These are phyloP conservation scores for Spilogale gracilis DNA, from an alignment of 2,113 vertebrate species.

Conservation along the genomic window DNA sequence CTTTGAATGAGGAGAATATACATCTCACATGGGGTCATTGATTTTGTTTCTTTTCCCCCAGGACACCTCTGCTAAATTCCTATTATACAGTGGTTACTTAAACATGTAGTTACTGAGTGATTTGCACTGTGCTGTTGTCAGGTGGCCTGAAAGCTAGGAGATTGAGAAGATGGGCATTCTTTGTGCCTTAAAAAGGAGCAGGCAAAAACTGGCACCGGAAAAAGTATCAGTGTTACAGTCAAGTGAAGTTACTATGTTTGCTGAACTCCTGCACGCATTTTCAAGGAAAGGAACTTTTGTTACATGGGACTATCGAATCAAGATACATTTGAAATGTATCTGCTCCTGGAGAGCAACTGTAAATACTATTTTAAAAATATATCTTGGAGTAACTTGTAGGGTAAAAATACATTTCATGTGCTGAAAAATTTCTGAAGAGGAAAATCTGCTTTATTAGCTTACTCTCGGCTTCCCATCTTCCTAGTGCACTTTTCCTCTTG, in stretches of 20 bases:
- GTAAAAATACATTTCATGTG: slow-evolving; percentile 44
- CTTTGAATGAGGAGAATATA: slow-evolving; percentile 33
- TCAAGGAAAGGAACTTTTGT: slow-evolving; percentile 65
- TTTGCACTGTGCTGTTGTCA: slow-evolving; percentile 69
- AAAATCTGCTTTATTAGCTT: slow-evolving; percentile 11
- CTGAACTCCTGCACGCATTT: slow-evolving; percentile 28
- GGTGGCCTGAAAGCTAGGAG: slow-evolving; percentile 64
- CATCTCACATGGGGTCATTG: neutral
- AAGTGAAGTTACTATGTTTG: slow-evolving; percentile 60
- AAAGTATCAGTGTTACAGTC: slow-evolving; percentile 64
- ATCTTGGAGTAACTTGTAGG: slow-evolving; percentile 6
- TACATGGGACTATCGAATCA: slow-evolving; percentile 52
- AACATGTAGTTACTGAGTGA: slow-evolving; percentile 24
- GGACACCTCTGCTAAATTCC: slow-evolving; percentile 54
- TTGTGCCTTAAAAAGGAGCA: slow-evolving; percentile 65
- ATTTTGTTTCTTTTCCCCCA: neutral
- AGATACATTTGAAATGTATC: slow-evolving; percentile 71
- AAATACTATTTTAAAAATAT: slow-evolving; percentile 43
- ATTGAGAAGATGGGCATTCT: slow-evolving; percentile 54
- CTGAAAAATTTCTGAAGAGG: neutral
- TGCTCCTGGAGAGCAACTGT: slow-evolving; percentile 51
- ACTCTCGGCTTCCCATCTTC: neutral
- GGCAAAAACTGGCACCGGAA: slow-evolving; percentile 38
- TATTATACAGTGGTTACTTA: slow-evolving; percentile 9
- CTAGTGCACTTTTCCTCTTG: neutral